Evolutionary conservation across 2,113 vertebrate species (phyloP), one percentile per base, ranked within the genome.

Genomic region (Vimba vimba): DNA sequence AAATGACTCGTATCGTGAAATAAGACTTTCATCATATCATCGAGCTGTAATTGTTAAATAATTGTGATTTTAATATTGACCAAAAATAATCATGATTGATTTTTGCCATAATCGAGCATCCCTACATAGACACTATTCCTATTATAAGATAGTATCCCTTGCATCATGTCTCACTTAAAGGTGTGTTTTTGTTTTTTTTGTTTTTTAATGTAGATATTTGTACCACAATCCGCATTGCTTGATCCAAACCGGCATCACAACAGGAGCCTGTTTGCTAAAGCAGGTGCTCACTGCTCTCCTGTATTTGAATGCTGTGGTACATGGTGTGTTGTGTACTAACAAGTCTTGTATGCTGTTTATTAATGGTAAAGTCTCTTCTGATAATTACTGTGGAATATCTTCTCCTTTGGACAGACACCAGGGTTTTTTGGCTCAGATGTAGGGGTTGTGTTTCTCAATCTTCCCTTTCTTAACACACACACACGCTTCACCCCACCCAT

Each of bases 401-500:
- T 62, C 79, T 66, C 80, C 7, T 82, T 69, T 52, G 80, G 36
- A 10, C 12, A 17, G 50, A 11, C 30, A 36, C 27, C 12, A 43
- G 45, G 47, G 7, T 15, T 79, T 60, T 79, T 79, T 79, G 68
- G 68, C 43, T 25, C 30, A n/a, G 21, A 4, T 30, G 36, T 52
- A 73, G 6, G 10, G 30, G 6, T n/a, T 27, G 45, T 36, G 25
- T 69, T 55, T 82, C 45, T 64, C 84, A 77, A 15, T 78, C 64
- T 55, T 66, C 83, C 4, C 69, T 78, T n/a, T 81, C 30, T 69
- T 47, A 50, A 66, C n/a, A 64, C n/a, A 73, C 75, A 50, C 47
- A 43, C 57, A 59, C 2, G 0, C n/a, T 33, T 21, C 50, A n/a
- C 59, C 68, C 77, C 55, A n/a, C 15, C 59, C 4, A 21, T 47